A percentile compares a stretch with the other conserved stretches of the same genome.
phyloP scores from a whole-genome alignment of 2,113 vertebrate genomes.

The Phrynosoma platyrhinos region DNA sequence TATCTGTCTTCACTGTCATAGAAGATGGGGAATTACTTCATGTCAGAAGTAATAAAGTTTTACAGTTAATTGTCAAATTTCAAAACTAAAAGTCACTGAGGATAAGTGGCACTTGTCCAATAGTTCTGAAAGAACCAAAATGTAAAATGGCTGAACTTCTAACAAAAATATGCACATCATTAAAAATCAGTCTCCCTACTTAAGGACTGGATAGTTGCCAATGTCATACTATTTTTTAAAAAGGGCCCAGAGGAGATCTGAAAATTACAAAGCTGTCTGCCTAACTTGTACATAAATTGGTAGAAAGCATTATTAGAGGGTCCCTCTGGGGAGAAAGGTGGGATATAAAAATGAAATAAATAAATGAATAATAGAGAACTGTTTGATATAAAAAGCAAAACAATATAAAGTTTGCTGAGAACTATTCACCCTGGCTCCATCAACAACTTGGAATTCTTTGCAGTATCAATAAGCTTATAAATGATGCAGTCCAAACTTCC shows the following conservation, averaged over 20 bases:
- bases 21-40: not conserved
- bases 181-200: conserved; percentile 1
- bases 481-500: not conserved
- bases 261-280: not conserved
- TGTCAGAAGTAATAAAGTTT: not conserved
- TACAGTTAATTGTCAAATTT: conserved; percentile 1
- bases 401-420: not conserved
- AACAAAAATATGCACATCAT: conserved; percentile 6
- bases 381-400: not conserved
- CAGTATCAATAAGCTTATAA: not conserved
- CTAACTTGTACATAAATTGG: not conserved
- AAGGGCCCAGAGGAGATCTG: not conserved
- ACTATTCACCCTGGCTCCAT: not conserved
- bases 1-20: not conserved
- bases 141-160: not conserved
- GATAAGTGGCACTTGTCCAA: conserved; percentile 7
- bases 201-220: not conserved
- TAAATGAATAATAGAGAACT: not conserved
- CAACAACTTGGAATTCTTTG: not conserved
- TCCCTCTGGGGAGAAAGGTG: too few species aligned
- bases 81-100: conserved; percentile 7
- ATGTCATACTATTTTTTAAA: not conserved
- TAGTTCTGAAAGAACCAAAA: not conserved
- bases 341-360: too few species aligned
- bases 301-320: not conserved